These are phyloP conservation scores for Crossaster papposus DNA, from an alignment of 53 echinoderm and acorn worm genomes.

Conservation along the genomic window DNA sequence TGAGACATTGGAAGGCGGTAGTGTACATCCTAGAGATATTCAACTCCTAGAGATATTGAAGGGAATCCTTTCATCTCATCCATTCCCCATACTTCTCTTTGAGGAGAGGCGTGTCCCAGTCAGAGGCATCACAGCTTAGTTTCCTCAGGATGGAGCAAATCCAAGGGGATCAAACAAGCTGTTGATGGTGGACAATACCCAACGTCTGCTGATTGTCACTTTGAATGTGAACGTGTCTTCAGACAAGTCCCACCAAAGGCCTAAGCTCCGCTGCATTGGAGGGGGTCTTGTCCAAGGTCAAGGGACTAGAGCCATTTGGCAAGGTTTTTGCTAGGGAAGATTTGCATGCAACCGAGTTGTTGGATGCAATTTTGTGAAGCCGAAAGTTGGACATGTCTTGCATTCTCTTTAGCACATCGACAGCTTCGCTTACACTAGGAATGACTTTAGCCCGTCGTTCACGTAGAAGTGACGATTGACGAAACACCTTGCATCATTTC, in stretches of 20 bases:
- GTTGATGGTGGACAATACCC: constrained; percentile 59
- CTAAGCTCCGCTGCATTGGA: constrained; percentile 39
- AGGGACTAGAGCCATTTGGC: constrained; percentile 59
- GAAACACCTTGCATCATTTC: constrained; percentile 27
- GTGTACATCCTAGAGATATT: constrained; percentile 39
- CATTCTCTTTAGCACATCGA: constrained; percentile 31
- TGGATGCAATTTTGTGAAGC: constrained; percentile 76
- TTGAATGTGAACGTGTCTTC: constrained; percentile 51
- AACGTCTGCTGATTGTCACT: constrained; percentile 45
- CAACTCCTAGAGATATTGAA: constrained; percentile 25
- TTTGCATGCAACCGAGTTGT: constrained; percentile 56
- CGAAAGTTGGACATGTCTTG: constrained; percentile 57
- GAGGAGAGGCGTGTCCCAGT: constrained; percentile 52
- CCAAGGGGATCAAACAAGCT: constrained; percentile 66
- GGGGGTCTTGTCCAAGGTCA: constrained; percentile 44
- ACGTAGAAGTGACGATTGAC: constrained; percentile 75
- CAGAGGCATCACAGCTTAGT: constrained; percentile 20
- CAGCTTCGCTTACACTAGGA: constrained; percentile 15
- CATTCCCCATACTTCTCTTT: constrained; percentile 36
- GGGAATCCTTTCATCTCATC: constrained; percentile 32
- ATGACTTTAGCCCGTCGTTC: constrained; percentile 64
- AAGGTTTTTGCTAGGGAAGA: constrained; percentile 47
- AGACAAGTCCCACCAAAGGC: constrained; percentile 53
- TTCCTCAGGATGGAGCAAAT: constrained; percentile 54
- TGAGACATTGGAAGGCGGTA: constrained; percentile 18